Evolutionary conservation across 2,888 invertebrate genomes (phyloP).

Genomic region (Augiades crinisus): DNA sequence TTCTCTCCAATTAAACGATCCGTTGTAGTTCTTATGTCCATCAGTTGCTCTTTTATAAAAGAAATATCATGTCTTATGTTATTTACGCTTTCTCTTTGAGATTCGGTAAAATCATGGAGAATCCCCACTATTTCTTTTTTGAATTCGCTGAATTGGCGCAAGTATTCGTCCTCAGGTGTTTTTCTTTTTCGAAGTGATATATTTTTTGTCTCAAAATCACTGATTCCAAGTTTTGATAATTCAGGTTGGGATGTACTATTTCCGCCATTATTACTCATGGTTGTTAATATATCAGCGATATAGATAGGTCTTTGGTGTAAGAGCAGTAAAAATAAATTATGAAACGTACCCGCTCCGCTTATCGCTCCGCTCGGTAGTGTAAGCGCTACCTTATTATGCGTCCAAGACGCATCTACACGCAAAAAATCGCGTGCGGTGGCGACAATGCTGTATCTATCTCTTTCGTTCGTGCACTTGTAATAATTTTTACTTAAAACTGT

Average conservation of each 20-base stretch:
- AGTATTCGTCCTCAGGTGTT: not conserved
- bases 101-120: not conserved
- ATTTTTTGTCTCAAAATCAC: not conserved
- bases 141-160: not conserved
- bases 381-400: not conserved
- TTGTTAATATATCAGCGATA: not conserved
- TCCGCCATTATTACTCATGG: not conserved
- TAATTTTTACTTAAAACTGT: not conserved
- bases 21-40: not conserved
- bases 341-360: conserved; percentile 1
- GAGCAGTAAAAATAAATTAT: not conserved
- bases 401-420: not conserved
- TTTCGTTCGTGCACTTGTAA: not conserved
- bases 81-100: not conserved
- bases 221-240: not conserved
- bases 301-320: not conserved
- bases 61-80: conserved; percentile 9
- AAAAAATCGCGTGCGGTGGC: not conserved
- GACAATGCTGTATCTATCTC: not conserved
- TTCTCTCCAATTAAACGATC: not conserved
- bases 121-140: conserved; percentile 7
- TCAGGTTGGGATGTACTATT: conserved; percentile 7
- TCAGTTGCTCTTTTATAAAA: conserved; percentile 7
- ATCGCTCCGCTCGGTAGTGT: not conserved
- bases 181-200: not conserved